Evolutionary conservation across 2,113 vertebrate genomes (phyloP).

Genomic region (Amphiprion ocellaris): DNA sequence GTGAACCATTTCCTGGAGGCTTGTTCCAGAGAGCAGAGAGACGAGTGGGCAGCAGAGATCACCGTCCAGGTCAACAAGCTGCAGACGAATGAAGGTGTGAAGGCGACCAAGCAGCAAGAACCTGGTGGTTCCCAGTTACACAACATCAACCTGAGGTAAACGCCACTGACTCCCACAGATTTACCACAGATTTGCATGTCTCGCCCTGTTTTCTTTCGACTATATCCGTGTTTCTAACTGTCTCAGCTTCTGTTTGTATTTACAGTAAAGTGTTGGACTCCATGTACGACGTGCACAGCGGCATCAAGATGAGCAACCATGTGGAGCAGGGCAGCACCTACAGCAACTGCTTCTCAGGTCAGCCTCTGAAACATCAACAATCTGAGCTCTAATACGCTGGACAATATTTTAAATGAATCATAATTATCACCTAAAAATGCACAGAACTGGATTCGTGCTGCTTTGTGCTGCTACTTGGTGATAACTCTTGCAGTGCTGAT

Average conservation of each 20-base stretch:
- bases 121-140: conserved; percentile 82
- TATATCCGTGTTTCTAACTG: background rate
- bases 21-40: conserved; percentile 92
- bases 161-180: background rate
- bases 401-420: too few species aligned
- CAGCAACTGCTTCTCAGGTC: conserved; percentile 94
- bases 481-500: too few species aligned
- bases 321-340: conserved; percentile 92
- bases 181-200: background rate
- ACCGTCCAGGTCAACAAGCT: conserved; percentile 86
- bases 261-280: conserved; percentile 90
- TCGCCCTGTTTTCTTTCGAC: background rate
- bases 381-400: background rate
- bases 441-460: too few species aligned
- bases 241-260: background rate
- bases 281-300: conserved; percentile 89
- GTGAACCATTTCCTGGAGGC: conserved; percentile 93
- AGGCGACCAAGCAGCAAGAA: conserved; percentile 71
- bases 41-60: conserved; percentile 93
- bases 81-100: conserved; percentile 66
- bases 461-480: too few species aligned
- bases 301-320: conserved; percentile 89
- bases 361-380: background rate
- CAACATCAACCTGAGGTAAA: conserved; percentile 90
- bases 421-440: too few species aligned